A percentile compares a stretch with the other conserved stretches of the same genome.
Conservation (phyloP, 2,797 vertebrate species). For the Sarcophilus harrisii region DNA sequence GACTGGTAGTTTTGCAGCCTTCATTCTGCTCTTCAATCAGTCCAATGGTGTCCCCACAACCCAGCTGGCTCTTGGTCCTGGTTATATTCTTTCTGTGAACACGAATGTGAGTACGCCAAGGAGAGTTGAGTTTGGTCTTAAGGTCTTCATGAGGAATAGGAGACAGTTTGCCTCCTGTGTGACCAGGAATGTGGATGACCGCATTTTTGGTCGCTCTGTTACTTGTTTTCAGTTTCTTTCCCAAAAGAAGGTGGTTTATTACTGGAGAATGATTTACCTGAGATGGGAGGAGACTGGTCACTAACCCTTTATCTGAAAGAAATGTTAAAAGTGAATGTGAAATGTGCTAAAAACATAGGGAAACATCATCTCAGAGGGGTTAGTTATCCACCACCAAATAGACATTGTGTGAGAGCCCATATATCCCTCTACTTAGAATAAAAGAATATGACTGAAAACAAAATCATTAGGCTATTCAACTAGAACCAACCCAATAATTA, state of each 20-base stretch:
- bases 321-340: constrained; percentile 59
- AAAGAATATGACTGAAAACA: constrained; percentile 3
- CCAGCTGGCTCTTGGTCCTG: constrained; percentile 89
- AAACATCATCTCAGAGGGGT: neutral
- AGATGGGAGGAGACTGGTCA: constrained; percentile 93
- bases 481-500: neutral
- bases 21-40: constrained; percentile 86
- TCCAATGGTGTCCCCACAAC: constrained; percentile 88
- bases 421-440: constrained; percentile 16
- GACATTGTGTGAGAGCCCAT: neutral
- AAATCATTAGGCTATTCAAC: neutral
- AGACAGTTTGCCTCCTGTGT: constrained; percentile 83
- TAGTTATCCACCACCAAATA: neutral
- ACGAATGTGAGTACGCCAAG: constrained; percentile 94
- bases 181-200: constrained; percentile 84
- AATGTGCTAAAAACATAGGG: neutral
- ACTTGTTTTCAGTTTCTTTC: constrained; percentile 88
- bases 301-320: constrained; percentile 94
- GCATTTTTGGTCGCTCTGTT: constrained; percentile 86
- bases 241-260: constrained; percentile 97
- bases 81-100: constrained; percentile 92
- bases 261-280: constrained; percentile 94
- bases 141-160: constrained; percentile 88
- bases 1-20: constrained; percentile 69
- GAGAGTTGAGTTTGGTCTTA: constrained; percentile 89